Evolutionary conservation across 2,888 invertebrate genomes (phyloP).

Genomic region (Podabrus alpinus): DNA sequence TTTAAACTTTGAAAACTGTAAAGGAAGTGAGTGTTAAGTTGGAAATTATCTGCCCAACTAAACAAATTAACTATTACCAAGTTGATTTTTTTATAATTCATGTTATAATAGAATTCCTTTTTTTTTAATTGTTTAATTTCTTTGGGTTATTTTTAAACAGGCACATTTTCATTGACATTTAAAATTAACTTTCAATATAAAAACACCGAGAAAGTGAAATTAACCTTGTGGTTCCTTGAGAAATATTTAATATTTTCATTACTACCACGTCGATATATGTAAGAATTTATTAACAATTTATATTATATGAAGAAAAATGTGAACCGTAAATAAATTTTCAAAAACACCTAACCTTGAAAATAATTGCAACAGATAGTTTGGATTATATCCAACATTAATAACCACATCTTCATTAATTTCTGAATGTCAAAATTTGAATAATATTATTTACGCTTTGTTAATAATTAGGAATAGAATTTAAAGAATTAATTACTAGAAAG

Average conservation of each 20-base stretch:
- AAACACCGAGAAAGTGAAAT: not conserved
- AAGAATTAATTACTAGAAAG: not conserved
- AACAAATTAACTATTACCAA: not conserved
- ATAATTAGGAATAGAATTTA: not conserved
- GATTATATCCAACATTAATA: constrained; percentile 12
- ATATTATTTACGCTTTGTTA: not conserved
- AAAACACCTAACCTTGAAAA: constrained; percentile 14
- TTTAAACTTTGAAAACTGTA: not conserved
- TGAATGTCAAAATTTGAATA: constrained; percentile 11
- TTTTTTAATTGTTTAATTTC: not conserved
- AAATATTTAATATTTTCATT: not conserved
- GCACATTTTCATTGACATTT: not conserved
- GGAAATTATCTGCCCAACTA: not conserved
- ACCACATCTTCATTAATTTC: constrained; percentile 12
- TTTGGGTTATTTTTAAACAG: not conserved
- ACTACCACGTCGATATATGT: not conserved
- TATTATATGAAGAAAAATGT: not conserved
- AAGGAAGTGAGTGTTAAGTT: not conserved
- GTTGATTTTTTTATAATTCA: not conserved
- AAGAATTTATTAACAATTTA: not conserved
- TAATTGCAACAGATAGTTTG: constrained; percentile 26
- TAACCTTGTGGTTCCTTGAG: not conserved
- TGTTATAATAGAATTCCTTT: not conserved
- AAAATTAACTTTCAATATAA: not conserved
- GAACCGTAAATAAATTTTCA: not conserved